Evolutionary conservation across 2,113 vertebrate species (phyloP), one percentile per base, ranked within the genome.

Genomic region (Chitala chitala): DNA sequence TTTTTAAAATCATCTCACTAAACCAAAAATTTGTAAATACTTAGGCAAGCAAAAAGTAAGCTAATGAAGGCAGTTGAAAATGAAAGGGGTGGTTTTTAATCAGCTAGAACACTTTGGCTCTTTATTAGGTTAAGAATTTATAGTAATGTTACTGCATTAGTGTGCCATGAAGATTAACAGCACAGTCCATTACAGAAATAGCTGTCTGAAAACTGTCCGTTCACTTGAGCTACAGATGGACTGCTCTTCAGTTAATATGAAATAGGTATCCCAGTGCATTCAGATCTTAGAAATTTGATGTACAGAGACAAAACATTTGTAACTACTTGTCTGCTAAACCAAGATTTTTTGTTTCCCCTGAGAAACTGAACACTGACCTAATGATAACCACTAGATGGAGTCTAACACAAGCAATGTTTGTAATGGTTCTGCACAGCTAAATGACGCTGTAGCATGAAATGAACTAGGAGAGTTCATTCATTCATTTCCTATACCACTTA

Each of bases 351-450:
- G n/a, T n/a, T n/a, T n/a, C n/a, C n/a, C n/a, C n/a, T n/a, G n/a
- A n/a, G n/a, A n/a, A 1, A 51, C 12, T 51, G 20, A 51, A 51
- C 12, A 51, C 46, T 51, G 48, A 51, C 12, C 24, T 1, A 0
- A 42, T 75, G 13, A 51, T n/a, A 74, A 5, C 81, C 86, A 84
- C 80, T 73, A 78, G 76, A 46, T 78, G 84, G 82, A 17, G 75
- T n/a, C 75, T n/a, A 22, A 31, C 46, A 7, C 69, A 29, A 20
- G 48, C 33, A 36, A 31, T 69, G 9, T 7, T 20, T 40, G 26
- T 44, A 70, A 55, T 48, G 29, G 38, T 68, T 72, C 74, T 13
- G 13, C 10, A 44, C 9, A 44, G n/a, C 10, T 20, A 24, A 10
- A 12, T 10, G n/a, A 44, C 22, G 5, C 20, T 44, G 38, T 26